Evolutionary conservation across 2,113 vertebrate species (phyloP), one percentile per base, ranked within the genome.

Genomic region (Damaliscus lunatus): DNA sequence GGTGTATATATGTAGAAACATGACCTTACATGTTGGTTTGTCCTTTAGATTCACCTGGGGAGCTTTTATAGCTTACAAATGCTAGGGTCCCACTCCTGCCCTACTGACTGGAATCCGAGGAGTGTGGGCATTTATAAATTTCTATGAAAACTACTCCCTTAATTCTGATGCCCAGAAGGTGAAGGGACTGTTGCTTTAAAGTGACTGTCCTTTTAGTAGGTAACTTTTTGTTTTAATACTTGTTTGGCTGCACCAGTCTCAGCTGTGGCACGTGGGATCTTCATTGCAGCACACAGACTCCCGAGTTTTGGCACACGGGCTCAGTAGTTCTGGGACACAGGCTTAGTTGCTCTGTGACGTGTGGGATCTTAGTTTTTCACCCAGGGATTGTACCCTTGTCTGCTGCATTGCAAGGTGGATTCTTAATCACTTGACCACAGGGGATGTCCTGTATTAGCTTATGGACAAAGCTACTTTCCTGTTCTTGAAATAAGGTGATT

Each of bases 231-330:
- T 74, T 25, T 77, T 43, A 40, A 23, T 77, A 27, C 13, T 14
- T 27, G 27, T 2, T 13, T 15, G 71, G 40, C 40, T 77, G 71
- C 21, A 1, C 36, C 19, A 40, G 71, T 27, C 23, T 77, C 19
- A 3, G 19, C 11, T 77, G 71, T 14, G 36, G 71, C 6, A 0
- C 27, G 71, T 7, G 31, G 23, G 12, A 15, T 77, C 23, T 27
- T 77, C 40, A 25, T 3, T 77, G 71, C 40, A 16, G 71, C 71
- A 4, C 40, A 27, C 40, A 43, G 40, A 14, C 40, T 14, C 40
- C 11, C 36, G 13, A 27, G 71, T 25, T 27, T 25, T 43, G 23
- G 71, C 0, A 0, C 23, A 40, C 1, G 2, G 67, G 67, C n/a
- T 71, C 29, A 71, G 67, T 21, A n/a, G 31, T 33, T n/a, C 7